phyloP scores from a whole-genome alignment of 2,797 vertebrate genomes.

The Lycodopsis pacificus region DNA sequence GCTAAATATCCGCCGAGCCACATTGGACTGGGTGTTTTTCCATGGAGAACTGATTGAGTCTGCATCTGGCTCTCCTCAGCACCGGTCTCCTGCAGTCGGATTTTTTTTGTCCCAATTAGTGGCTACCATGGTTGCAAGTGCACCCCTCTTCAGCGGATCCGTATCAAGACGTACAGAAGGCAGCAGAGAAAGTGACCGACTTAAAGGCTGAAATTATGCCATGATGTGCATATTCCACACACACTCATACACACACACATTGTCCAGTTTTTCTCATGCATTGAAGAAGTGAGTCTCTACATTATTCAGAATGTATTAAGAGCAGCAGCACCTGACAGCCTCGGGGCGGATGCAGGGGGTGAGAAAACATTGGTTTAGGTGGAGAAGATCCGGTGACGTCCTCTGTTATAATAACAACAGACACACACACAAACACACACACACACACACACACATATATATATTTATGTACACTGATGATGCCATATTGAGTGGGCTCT shows the following conservation, averaged over 20 bases:
- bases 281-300: constrained; percentile 54
- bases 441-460: constrained; percentile 41
- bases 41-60: constrained; percentile 46
- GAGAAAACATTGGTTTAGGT: constrained; percentile 78
- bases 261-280: constrained; percentile 21
- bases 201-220: background rate
- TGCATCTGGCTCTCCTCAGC: constrained; percentile 26
- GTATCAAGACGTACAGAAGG: background rate
- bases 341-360: constrained; percentile 70
- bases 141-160: constrained; percentile 29
- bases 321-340: constrained; percentile 64
- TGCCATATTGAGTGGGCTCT: constrained; percentile 73
- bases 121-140: constrained; percentile 32
- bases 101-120: constrained; percentile 62
- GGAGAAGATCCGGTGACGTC: constrained; percentile 58
- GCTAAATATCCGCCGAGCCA: background rate
- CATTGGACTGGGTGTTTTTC: constrained; percentile 20
- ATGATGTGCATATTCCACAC: background rate
- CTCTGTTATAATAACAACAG: constrained; percentile 53
- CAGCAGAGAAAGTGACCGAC: background rate
- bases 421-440: constrained; percentile 55
- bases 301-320: constrained; percentile 68
- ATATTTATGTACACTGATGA: constrained; percentile 53
- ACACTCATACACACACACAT: background rate
- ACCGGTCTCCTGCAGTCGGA: constrained; percentile 6